Evolutionary conservation across 2,888 invertebrate species (phyloP), one percentile per base, ranked within the genome.

Genomic region (Myopa tessellatipennis): DNA sequence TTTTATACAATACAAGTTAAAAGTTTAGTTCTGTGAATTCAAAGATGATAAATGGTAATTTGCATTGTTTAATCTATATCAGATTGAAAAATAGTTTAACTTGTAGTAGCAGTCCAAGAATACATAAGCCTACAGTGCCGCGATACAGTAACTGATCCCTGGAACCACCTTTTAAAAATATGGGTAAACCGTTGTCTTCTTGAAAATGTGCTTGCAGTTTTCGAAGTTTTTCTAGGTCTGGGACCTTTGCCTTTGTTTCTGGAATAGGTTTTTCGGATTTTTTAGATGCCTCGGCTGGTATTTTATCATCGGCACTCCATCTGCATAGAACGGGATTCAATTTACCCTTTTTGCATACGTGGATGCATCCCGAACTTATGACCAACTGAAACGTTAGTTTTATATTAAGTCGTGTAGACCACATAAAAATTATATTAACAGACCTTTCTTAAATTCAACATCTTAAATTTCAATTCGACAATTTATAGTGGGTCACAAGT

Each of bases 81-180:
- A 55, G 79, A 76, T 63, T 78, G n/a, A 80, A 55, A 70, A 70
- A 85, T 0, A 84, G 65, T 12, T 76, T 74, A 0, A 83, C 16
- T 70, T 82, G 79, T 3, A 81, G 80, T 4, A 82, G 0, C 3
- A 84, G 3, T 18, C 89, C 89, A 50, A 87, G 77, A 10, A 83
- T 55, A 52, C 84, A 81, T 14, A 90, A 77, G 0, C 82, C 81
- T 69, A 85, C 71, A 14, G 90, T 90, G 4, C 81, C 26, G 55
- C 86, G 83, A 82, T 85, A 90, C 3, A 90, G 77, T 0, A 90
- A 60, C 78, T 85, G 88, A 80, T 91, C 91, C 0, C 76, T 74
- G 4, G 86, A 55, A 26, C 91, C 91, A 7, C 85, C 88, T 83
- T 91, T 91, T 45, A 91, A 82, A 83, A 88, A 89, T 12, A 91